Evolutionary conservation across 2,888 invertebrate genomes (phyloP).

Genomic region (Bellardia pandia): DNA sequence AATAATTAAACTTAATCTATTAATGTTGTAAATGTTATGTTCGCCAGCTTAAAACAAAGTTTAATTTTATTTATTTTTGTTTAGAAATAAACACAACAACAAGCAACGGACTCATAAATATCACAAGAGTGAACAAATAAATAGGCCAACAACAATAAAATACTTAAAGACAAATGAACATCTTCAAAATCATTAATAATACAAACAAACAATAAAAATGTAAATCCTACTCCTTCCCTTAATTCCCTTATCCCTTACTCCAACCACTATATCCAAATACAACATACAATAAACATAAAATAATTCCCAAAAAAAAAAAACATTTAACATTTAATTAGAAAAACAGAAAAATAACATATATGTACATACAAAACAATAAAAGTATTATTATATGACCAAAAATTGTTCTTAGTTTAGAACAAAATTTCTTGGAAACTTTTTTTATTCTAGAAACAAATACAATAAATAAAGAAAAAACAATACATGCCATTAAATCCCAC

Average conservation of each 20-base stretch:
- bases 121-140: neutral
- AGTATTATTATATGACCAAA: constrained; percentile 13
- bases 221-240: neutral
- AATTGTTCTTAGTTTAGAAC: neutral
- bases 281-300: neutral
- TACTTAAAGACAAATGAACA: constrained; percentile 26
- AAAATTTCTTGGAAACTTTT: neutral
- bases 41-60: neutral
- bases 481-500: constrained; percentile 38
- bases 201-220: neutral
- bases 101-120: neutral
- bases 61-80: neutral
- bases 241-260: neutral
- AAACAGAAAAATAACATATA: neutral
- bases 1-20: constrained; percentile 31
- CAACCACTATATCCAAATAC: neutral
- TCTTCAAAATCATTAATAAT: constrained; percentile 30
- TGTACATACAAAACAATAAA: constrained; percentile 21
- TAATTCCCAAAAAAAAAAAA: neutral
- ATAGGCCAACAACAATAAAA: neutral
- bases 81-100: constrained; percentile 18
- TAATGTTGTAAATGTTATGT: neutral
- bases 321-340: neutral
- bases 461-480: constrained; percentile 20
- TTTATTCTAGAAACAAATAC: too few relatives aligned